Conservation (phyloP, 1,140 invertebrate species). For the Ditylenchus dipsaci region DNA sequence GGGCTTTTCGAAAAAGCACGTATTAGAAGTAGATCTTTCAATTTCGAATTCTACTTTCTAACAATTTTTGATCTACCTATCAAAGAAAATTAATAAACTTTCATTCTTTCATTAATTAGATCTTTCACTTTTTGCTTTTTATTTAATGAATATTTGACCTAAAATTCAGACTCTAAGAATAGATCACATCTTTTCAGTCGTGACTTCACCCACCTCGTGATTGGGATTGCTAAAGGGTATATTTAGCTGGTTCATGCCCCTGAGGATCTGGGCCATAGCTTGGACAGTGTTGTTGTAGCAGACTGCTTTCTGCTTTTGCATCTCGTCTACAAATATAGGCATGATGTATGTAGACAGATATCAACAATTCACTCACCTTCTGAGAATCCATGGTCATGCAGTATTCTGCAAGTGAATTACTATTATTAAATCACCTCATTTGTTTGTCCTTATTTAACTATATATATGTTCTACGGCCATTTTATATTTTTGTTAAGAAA, state of each 20-base stretch:
- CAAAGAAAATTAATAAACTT: no score
- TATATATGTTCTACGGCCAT: neutral
- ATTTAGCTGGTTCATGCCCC: conserved; percentile 42
- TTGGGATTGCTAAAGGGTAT: conserved; percentile 33
- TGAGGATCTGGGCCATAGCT: conserved; percentile 43
- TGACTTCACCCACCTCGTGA: conserved; percentile 25
- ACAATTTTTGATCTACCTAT: no score
- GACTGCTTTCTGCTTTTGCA: conserved; percentile 41
- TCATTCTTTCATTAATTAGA: no score
- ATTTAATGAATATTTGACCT: no score
- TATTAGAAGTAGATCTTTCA: no score
- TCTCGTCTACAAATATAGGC: conserved; percentile 38
- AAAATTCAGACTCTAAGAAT: no score
- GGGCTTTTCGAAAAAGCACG: no score
- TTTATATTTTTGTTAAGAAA: neutral
- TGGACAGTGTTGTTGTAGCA: conserved; percentile 48
- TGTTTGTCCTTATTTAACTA: neutral
- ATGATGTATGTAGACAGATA: neutral
- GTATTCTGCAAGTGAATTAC: conserved; percentile 26
- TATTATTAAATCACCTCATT: neutral
- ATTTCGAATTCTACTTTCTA: no score
- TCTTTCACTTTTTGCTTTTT: no score
- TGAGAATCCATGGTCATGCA: conserved; percentile 48
- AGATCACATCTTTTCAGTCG: no score
- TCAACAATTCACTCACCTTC: conserved; percentile 10